These are phyloP conservation scores for Meliscaeva auricollis DNA, from an alignment of 2,888 invertebrate species.

Conservation along the genomic window DNA sequence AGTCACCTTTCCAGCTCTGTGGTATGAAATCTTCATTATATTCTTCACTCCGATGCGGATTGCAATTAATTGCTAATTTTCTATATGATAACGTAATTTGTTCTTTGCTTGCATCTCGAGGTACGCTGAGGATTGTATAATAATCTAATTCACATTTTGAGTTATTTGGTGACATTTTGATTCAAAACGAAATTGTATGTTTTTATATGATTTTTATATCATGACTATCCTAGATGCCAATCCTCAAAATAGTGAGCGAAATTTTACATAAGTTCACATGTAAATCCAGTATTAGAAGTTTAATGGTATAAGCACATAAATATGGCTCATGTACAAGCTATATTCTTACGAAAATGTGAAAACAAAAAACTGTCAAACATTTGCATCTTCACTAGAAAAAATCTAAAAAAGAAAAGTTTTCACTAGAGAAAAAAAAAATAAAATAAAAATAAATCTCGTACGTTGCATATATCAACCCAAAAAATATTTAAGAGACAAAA, in stretches of 20 bases:
- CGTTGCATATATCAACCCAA: not conserved
- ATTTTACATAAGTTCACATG: no score
- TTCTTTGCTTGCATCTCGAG: slow-evolving; percentile 87
- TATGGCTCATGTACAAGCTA: not conserved
- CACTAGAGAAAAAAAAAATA: not conserved
- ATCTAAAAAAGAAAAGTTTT: not conserved
- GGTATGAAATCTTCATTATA: slow-evolving; percentile 86
- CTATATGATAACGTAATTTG: slow-evolving; percentile 90
- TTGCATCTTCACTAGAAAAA: not conserved
- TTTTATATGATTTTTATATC: not conserved
- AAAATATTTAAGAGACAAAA: slow-evolving; percentile 27
- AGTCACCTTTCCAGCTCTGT: slow-evolving; percentile 78
- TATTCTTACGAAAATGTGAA: not conserved
- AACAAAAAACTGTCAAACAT: slow-evolving; percentile 3
- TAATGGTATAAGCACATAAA: not conserved
- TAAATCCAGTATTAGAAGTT: no score
- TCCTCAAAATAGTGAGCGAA: no score
- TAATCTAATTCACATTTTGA: slow-evolving; percentile 86
- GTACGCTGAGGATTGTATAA: slow-evolving; percentile 90
- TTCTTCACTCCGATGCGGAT: slow-evolving; percentile 83
- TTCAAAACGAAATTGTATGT: not conserved
- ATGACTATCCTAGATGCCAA: not conserved
- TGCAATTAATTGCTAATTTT: slow-evolving; percentile 85
- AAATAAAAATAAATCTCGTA: not conserved
- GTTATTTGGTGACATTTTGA: not conserved